These are phyloP conservation scores for Charina bottae DNA, from an alignment of 2,113 vertebrate genomes.

Conservation along the genomic window DNA sequence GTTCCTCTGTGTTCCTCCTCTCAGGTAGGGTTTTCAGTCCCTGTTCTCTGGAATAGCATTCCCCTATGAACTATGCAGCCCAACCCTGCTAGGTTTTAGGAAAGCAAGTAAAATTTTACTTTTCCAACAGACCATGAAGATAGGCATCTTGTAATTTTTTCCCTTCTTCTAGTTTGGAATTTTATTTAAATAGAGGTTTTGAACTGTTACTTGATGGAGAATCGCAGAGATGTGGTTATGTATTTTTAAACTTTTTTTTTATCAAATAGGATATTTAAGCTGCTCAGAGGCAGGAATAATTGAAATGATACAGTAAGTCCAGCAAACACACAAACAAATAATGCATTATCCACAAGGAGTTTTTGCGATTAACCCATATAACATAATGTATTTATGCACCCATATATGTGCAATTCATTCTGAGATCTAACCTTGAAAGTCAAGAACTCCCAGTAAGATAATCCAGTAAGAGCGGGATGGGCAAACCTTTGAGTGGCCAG, in stretches of 20 bases:
- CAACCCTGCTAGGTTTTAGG: neutral
- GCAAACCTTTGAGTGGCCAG: neutral
- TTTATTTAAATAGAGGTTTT: neutral
- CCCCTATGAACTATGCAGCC: neutral
- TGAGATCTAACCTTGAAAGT: neutral
- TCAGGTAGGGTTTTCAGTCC: too few relatives aligned
- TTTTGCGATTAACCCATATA: neutral
- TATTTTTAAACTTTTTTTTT: neutral
- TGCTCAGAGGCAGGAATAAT: neutral
- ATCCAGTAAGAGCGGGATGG: neutral
- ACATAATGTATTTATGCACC: neutral
- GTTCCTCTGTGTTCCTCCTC: too few relatives aligned
- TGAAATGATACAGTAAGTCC: neutral
- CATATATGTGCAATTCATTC: neutral
- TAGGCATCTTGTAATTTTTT: neutral
- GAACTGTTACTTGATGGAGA: neutral
- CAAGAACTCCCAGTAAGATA: neutral
- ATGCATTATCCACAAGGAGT: neutral
- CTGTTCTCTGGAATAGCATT: too few relatives aligned
- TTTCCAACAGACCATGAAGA: neutral
- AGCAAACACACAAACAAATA: neutral
- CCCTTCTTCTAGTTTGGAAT: neutral
- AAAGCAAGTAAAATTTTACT: neutral
- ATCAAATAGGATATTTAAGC: neutral
- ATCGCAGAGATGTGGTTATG: neutral